Evolutionary conservation across 1,140 invertebrate species (phyloP).

Genomic region (Galleria mellonella): DNA sequence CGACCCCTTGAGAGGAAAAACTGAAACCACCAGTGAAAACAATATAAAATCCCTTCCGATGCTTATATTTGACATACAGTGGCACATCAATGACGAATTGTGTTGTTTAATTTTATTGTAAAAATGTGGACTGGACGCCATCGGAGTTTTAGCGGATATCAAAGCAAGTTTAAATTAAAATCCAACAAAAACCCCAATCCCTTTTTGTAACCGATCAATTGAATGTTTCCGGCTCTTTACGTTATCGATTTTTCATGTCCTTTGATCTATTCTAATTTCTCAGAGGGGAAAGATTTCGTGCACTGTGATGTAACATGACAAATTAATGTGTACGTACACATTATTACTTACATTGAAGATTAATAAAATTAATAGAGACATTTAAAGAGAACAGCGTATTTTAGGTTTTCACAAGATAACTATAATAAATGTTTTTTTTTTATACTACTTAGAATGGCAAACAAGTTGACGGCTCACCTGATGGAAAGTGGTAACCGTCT

Average conservation of each 20-base stretch:
- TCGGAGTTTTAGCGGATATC: not conserved
- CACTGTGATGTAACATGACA: not conserved
- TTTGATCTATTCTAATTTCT: slow-evolving; percentile 51
- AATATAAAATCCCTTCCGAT: slow-evolving; percentile 24
- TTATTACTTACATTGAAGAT: not conserved
- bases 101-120: too few species aligned
- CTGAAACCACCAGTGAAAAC: slow-evolving; percentile 35
- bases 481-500: too few species aligned
- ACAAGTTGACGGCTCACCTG: too few species aligned
- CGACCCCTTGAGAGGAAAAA: slow-evolving; percentile 48
- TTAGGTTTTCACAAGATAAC: too few species aligned
- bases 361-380: too few species aligned
- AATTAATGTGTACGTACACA: not conserved
- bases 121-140: too few species aligned
- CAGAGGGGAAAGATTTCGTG: slow-evolving; percentile 15
- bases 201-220: slow-evolving; percentile 38
- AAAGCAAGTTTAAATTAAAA: slow-evolving; percentile 49
- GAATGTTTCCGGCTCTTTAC: slow-evolving; percentile 46
- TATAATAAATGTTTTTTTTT: too few species aligned
- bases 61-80: slow-evolving; percentile 14
- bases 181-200: slow-evolving; percentile 43
- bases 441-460: too few species aligned
- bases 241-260: slow-evolving; percentile 43
- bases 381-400: too few species aligned
- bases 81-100: too few species aligned